Evolutionary conservation across 2,888 invertebrate genomes (phyloP), one percentile per base, ranked within the genome.

Genomic region (Capitulum mitella): DNA sequence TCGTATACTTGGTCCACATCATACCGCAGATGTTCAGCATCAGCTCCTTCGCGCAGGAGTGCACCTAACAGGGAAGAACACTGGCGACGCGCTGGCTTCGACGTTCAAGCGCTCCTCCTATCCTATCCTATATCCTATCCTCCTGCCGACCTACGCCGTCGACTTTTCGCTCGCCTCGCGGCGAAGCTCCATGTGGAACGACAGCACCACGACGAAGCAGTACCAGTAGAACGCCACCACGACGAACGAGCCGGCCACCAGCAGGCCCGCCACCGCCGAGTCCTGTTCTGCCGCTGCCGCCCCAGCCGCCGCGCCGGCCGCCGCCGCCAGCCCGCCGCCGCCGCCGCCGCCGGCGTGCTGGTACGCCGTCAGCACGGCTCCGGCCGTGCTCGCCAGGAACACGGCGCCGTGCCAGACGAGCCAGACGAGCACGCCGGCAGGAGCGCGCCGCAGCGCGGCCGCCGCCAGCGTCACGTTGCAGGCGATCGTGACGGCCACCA

Each of bases 371-470:
- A 70, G 22, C 40, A 70, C 70, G 22, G 70, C 70, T 22, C 70
- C 70, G 40, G 12, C 70, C 26, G 70, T 70, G 26, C 70, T 70
- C 34, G 40, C 70, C 8, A 70, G 26, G 40, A 70, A 70, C 37
- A 70, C 70, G 40, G 70, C 70, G 37, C 70, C 70, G 40, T 70
- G 70, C 70, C 70, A 70, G 26, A 70, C 70, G 12, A 70, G 40
- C 70, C 70, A 70, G 37, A 70, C 26, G 1, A 70, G 70, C 37
- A 70, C 70, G 10, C 12, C 10, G 10, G 29, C 5, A 0, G n/a
- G n/a, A 10, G n/a, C 12, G 19, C 34, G 32, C 3, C 64, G 64
- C 32, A 26, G 64, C 0, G 64, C 64, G 40, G 37, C 70, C 22
- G 3, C 70, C 3, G 14, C 1, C 8, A 37, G 70, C 26, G 40